Evolutionary conservation across 2,113 vertebrate genomes (phyloP), one percentile per base, ranked within the genome.

Genomic region (Syngnathus typhle): DNA sequence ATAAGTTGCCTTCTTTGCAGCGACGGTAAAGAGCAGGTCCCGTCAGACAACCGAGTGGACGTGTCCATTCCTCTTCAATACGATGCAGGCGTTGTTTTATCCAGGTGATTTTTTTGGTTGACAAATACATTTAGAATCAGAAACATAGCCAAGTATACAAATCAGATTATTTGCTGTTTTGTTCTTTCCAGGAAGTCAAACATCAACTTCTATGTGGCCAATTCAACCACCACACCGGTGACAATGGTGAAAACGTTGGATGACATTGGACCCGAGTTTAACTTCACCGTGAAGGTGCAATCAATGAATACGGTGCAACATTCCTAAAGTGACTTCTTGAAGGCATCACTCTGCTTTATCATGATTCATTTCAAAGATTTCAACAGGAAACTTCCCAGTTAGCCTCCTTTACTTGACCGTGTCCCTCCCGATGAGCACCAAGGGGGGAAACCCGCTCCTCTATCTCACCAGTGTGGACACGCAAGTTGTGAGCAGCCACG

Each of bases 261-360:
- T 81, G 94, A 95, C 72, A 95, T 97, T 73, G 95, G 95, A 43
- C 93, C 94, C n/a, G 79, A 81, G 2, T 96, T 94, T 85, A 90
- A 89, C 87, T 94, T 98, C 70, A 93, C 93, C 67, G 82, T 94
- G 49, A 96, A 94, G 93, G 95, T 89, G 46, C 8, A 23, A 12
- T 90, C 60, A 74, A 89, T 44, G 2, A 61, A 60, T 72, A 58
- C 2, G 4, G 27, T 38, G 10, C 68, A 59, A 18, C 15, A 10
- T 61, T 2, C 16, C 1, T 36, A 41, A 44, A 2, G 6, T 27
- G 13, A 58, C 12, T 64, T 63, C 37, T 1, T 68, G 3, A 13
- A 16, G 4, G 19, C 5, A 23, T 19, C 4, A 44, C 9, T 19
- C 6, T 8, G 16, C 41, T 62, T 62, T 7, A 44, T 44, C 41